Evolutionary conservation across 2,888 invertebrate species (phyloP).

Genomic region (Thymelicus lineola): DNA sequence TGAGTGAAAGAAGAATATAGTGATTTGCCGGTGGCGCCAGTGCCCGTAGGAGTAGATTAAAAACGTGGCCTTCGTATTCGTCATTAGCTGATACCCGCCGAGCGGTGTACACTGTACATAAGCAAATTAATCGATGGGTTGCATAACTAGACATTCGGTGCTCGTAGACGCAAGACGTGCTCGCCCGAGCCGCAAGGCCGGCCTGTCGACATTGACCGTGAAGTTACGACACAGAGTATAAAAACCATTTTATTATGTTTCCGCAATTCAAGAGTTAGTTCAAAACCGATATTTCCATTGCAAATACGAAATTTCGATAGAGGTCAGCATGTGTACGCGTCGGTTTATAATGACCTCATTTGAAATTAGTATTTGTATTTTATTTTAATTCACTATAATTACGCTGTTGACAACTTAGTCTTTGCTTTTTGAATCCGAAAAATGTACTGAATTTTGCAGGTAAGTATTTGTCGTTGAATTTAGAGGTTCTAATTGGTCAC

Average conservation of each 20-base stretch:
- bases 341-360: too few relatives aligned
- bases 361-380: too few relatives aligned
- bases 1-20: neutral
- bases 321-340: too few relatives aligned
- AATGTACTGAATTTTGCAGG: too few relatives aligned
- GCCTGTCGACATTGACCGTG: slow-evolving; percentile 82
- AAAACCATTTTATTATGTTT: slow-evolving; percentile 74
- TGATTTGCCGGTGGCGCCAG: neutral
- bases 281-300: slow-evolving; percentile 39
- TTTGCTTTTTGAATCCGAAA: too few relatives aligned
- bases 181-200: slow-evolving; percentile 75
- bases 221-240: slow-evolving; percentile 69
- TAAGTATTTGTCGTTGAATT: too few relatives aligned
- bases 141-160: slow-evolving; percentile 70
- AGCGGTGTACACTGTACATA: slow-evolving; percentile 62
- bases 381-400: too few relatives aligned
- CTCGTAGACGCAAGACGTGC: slow-evolving; percentile 62
- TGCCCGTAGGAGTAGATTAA: slow-evolving; percentile 16
- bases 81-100: slow-evolving; percentile 38
- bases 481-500: too few relatives aligned
- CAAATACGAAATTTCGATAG: slow-evolving; percentile 2
- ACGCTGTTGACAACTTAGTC: too few relatives aligned
- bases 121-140: slow-evolving; percentile 70
- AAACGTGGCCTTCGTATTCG: slow-evolving; percentile 12
- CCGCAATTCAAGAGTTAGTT: slow-evolving; percentile 70